Evolutionary conservation across 2,888 invertebrate genomes (phyloP).

Genomic region (Scotopteryx bipunctaria): DNA sequence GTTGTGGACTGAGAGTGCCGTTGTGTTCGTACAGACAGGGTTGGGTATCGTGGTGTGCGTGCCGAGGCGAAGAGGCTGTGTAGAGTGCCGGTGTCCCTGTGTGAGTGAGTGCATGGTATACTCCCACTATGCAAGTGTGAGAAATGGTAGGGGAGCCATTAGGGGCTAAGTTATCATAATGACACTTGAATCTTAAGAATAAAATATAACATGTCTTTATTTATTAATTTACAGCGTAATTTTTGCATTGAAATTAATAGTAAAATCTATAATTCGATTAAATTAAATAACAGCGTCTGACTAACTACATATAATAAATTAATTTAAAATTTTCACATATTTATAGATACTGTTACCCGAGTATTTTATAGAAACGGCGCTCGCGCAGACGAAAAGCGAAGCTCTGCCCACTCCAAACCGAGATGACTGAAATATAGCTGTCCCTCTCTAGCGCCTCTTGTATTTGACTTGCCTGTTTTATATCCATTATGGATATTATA

Average conservation of each 20-base stretch:
- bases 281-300: too few relatives aligned
- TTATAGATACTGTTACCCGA: constrained; percentile 71
- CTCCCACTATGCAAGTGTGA: constrained; percentile 71
- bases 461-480: constrained; percentile 47
- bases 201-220: too few relatives aligned
- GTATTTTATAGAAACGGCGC: constrained; percentile 69
- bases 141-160: constrained; percentile 57
- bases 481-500: constrained; percentile 43
- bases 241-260: too few relatives aligned
- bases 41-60: constrained; percentile 63
- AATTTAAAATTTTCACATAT: too few relatives aligned
- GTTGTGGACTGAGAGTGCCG: constrained; percentile 79
- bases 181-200: too few relatives aligned
- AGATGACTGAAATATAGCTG: constrained; percentile 58
- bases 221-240: too few relatives aligned
- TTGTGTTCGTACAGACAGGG: constrained; percentile 74
- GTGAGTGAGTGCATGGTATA: constrained; percentile 75
- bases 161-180: constrained; percentile 25
- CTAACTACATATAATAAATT: too few relatives aligned
- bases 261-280: too few relatives aligned
- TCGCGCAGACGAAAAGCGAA: constrained; percentile 66
- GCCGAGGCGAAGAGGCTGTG: constrained; percentile 61
- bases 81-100: constrained; percentile 61
- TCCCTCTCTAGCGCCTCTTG: constrained; percentile 62
- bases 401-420: constrained; percentile 69